These are phyloP conservation scores for Odocoileus virginianus DNA, from an alignment of 2,113 vertebrate species.

Conservation along the genomic window DNA sequence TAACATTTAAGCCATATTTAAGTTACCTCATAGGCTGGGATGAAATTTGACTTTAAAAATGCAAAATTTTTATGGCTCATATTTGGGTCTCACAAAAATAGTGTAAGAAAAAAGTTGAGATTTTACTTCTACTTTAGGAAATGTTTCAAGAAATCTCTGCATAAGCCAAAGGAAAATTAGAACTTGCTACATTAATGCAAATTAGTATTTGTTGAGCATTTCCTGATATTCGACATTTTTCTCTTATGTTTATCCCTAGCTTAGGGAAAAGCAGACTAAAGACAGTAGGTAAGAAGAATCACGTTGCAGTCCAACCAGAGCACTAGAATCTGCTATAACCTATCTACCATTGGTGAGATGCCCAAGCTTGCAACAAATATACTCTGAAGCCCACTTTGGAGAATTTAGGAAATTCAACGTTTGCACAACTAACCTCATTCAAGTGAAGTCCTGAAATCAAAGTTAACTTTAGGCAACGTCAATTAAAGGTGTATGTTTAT, in stretches of 20 bases:
- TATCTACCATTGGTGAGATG: background rate
- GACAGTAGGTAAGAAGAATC: background rate
- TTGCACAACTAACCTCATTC: background rate
- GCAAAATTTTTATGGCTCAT: background rate
- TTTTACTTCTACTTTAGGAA: background rate
- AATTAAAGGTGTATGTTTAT: background rate
- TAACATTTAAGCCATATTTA: background rate
- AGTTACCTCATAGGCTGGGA: background rate
- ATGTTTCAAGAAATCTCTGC: background rate
- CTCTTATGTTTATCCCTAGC: background rate
- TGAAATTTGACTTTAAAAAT: background rate
- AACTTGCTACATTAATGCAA: background rate
- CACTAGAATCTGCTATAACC: background rate
- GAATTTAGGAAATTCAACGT: background rate
- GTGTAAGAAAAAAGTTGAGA: background rate
- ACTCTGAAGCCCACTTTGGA: background rate
- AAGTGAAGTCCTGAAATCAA: background rate
- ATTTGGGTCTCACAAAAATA: background rate
- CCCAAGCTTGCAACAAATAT: background rate
- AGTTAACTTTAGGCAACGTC: background rate
- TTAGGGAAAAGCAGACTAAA: background rate
- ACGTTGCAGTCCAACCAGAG: rapidly evolving
- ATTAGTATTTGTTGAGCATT: background rate
- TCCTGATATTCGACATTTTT: background rate
- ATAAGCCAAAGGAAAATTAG: background rate